Evolutionary conservation across 1,140 invertebrate species (phyloP), one percentile per base, ranked within the genome.

Genomic region (Mizuhopecten yessoensis): DNA sequence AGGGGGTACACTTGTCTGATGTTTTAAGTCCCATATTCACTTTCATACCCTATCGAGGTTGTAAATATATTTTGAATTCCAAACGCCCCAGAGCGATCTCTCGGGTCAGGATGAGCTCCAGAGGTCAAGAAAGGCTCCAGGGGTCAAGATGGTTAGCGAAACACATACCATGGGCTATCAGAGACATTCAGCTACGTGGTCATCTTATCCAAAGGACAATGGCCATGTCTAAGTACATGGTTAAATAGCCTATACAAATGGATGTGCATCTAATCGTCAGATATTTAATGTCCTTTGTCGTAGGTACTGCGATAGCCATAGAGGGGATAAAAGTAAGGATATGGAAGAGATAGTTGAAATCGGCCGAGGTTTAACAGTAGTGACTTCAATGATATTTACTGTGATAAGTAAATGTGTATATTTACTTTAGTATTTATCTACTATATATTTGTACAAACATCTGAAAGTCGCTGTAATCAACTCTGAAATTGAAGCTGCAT

Each of bases 391-490:
- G n/a, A 75, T 75, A 75, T 75, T 29, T 75, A 75, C 57, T 29
- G 23, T 75, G 57, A n/a, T 29, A 75, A 75, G 57, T 9, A 75
- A 75, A 75, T 75, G n/a, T 75, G 11, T 29, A 45, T 45, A 29
- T 75, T 75, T 75, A 29, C 57, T 75, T 17, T 75, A 75, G 57
- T 29, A n/a, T 75, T 75, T 75, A 75, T 29, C 57, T 29, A 29
- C 57, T n/a, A 75, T 75, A n/a, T 29, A 75, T 29, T 23, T 75
- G 57, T 75, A 75, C 57, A 75, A 17, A 23, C n/a, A 29, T 75
- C n/a, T 75, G 57, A 75, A 75, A n/a, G 57, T n/a, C 57, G 5
- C 57, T 75, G 57, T 75, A 75, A 75, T 75, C 57, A 75, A 13
- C n/a, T 29, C 5, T 75, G 57, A 57, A 57, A 57, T 57, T 57